Percentiles rank a stretch among this genome's conserved stretches.
These are phyloP conservation scores for Bhutanitis thaidina DNA, from an alignment of 2,888 invertebrate species.

Conservation along the genomic window DNA sequence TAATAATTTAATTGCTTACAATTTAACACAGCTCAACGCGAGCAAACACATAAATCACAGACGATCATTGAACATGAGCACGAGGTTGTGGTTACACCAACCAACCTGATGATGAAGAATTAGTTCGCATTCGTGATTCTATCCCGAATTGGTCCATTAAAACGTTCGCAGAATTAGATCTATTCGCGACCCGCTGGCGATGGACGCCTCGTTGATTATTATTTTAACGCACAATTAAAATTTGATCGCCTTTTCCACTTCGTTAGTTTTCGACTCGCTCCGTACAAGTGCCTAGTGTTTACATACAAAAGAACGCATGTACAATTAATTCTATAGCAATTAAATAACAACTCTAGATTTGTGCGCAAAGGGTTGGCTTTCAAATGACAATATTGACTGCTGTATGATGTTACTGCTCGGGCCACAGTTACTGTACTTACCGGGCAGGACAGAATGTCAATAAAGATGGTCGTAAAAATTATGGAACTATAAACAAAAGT, in stretches of 20 bases:
- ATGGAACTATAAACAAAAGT: slow-evolving; percentile 32
- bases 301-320: slow-evolving; percentile 26
- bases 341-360: slow-evolving; percentile 35
- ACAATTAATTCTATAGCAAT: slow-evolving; percentile 11
- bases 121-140: slow-evolving; percentile 22
- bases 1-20: slow-evolving; percentile 29
- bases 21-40: slow-evolving; percentile 42
- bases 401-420: slow-evolving; percentile 58
- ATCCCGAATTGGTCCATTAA: slow-evolving; percentile 46
- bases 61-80: slow-evolving; percentile 32
- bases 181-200: slow-evolving; percentile 43
- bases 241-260: slow-evolving; percentile 75
- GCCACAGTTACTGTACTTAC: slow-evolving; percentile 60
- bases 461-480: slow-evolving; percentile 74
- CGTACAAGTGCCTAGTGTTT: slow-evolving; percentile 40
- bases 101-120: slow-evolving; percentile 25
- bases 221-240: slow-evolving; percentile 79
- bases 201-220: slow-evolving; percentile 77
- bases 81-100: too few species aligned
- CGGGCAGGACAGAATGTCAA: slow-evolving; percentile 76
- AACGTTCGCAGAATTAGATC: slow-evolving; percentile 49
- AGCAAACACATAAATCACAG: slow-evolving; percentile 60
- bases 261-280: slow-evolving; percentile 69
- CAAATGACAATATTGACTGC: slow-evolving; percentile 26
- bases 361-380: slow-evolving; percentile 39